Evolutionary conservation across 2,113 vertebrate genomes (phyloP), one percentile per base, ranked within the genome.

Genomic region (Rhinoderma darwinii): DNA sequence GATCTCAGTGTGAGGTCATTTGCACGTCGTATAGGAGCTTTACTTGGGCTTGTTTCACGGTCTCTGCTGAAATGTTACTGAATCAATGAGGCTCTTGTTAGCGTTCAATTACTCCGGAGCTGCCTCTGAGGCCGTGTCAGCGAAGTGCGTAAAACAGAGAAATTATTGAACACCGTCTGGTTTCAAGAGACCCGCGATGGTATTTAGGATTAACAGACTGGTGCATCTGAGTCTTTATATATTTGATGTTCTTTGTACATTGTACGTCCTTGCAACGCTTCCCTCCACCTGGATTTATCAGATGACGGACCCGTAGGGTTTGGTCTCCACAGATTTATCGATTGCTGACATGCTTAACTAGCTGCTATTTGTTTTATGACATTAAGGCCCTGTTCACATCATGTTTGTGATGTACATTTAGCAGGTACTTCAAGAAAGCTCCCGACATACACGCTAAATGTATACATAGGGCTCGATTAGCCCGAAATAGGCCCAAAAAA

Each of bases 61-160:
- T 84, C 91, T 83, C 66, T 44, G 25, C 14, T 22, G 41, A 84
- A 88, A 84, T n/a, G 4, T 87, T 44, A 56, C 77, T 54, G 68
- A 81, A 90, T 90, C 47, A 47, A 43, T 74, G 9, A 37, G 35
- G 30, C 25, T 70, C 22, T 86, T 86, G 84, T 86, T 86, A 86
- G 15, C 30, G 5, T 35, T 35, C 63, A 86, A 81, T 86, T 86
- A 81, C 63, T 44, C 35, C 27, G 11, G 79, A 73, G 50, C 81
- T 84, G 77, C 50, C 22, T 84, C 81, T 37, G 78, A 66, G 75
- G 66, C 43, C 76, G 89, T 84, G 91, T 89, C 87, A 89, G 90
- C 88, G 79, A 88, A 88, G 88, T 91, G 88, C 88, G 90, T 88
- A 83, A 27, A 89, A 90, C 83, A 88, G 89, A 88, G 77, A 35